Base-by-base conservation (phyloP, 2,113 vertebrate genomes). In the Xenopus laevis region DNA sequence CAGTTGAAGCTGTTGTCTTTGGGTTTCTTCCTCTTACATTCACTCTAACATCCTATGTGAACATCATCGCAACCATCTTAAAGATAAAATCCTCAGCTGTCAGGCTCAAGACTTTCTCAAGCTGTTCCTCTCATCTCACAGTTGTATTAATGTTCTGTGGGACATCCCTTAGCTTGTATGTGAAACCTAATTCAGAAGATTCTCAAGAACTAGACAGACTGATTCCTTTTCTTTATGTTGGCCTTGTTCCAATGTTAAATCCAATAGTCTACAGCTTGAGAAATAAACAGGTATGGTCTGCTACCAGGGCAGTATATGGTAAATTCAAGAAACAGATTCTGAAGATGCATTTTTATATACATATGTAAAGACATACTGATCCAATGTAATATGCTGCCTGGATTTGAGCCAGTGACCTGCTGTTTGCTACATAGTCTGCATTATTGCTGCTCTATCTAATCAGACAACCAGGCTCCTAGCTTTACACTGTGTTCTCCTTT, bases 51-150 rank as follows among this genome's bases (percentile, higher is more conserved):
- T 78, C 79, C 4, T 78, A 71, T 71, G 58, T 40, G 15, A 64
- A 18, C 55, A 75, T 80, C n/a, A 17, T 78, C 17, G 30, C 0
- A n/a, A 27, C 71, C 15, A 66, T 77, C 40, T 15, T 78, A 53
- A 78, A 11, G 17, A 77, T 81, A 18, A 45, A 67, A 16, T 77
- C 71, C 7, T 11, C 27, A 2, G 58, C 71, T 4, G 70, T 63
- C 21, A 79, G 83, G 72, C 0, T 0, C 7, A 79, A 81, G 71
- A 67, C 60, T 27, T 78, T 79, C 60, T 81, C 78, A 7, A 78
- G 71, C 1, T 79, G 66, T 27, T 73, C 71, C 0, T 83, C 68
- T 8, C 73, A 70, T 8, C 15, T 64, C 30, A 64, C 21, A 13
- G 62, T 64, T 9, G 30, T 64, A 9, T 3, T 64, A 7, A 13